phyloP scores from a whole-genome alignment of 2,113 vertebrate species.

The Serinus canaria region DNA sequence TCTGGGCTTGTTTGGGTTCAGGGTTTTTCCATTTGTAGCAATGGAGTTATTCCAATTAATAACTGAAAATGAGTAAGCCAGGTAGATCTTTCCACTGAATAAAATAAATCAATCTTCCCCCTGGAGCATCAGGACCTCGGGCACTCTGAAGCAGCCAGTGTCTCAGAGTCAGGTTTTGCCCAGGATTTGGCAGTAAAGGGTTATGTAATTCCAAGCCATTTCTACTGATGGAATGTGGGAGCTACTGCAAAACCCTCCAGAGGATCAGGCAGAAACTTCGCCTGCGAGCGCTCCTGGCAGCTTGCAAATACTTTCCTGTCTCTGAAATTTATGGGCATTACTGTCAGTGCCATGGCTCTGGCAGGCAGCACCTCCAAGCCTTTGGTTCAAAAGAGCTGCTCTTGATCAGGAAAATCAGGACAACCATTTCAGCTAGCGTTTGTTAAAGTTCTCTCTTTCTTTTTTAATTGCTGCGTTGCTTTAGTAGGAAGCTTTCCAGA shows the following conservation, averaged over 20 bases:
- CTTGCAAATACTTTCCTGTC: conserved; percentile 65
- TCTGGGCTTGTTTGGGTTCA: not conserved
- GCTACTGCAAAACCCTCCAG: conserved; percentile 65
- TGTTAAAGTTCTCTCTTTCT: not conserved
- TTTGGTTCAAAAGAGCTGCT: not conserved
- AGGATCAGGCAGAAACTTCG: conserved; percentile 56
- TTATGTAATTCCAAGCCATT: conserved; percentile 66
- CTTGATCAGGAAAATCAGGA: not conserved
- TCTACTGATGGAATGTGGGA: conserved; percentile 48
- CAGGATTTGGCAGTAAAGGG: conserved; percentile 16
- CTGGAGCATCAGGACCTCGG: not conserved
- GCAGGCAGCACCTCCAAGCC: not conserved
- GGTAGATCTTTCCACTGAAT: not conserved
- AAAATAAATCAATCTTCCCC: not conserved
- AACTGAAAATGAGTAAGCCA: not conserved
- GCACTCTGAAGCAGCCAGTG: not conserved
- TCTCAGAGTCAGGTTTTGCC: conserved; percentile 17
- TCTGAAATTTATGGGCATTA: conserved; percentile 45
- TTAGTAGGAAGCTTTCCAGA: not conserved
- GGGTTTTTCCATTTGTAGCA: not conserved
- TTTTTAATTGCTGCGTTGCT: not conserved
- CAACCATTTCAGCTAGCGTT: not conserved
- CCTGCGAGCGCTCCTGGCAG: conserved; percentile 54
- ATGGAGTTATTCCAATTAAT: not conserved
- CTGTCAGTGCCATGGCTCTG: conserved; percentile 30